Conservation (phyloP, 2,113 vertebrate species). For the Haliaeetus leucogaster region DNA sequence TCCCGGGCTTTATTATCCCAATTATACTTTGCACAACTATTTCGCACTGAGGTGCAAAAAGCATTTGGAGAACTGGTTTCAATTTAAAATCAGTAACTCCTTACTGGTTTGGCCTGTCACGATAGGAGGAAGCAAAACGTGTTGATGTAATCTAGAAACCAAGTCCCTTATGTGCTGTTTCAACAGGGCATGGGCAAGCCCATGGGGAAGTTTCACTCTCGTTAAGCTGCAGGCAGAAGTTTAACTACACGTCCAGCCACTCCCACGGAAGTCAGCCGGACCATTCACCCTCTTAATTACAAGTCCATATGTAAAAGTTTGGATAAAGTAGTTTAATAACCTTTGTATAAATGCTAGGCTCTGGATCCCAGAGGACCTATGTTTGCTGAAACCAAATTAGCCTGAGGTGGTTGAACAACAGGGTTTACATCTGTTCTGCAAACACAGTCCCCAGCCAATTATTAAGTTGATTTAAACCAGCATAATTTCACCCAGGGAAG, state of each 20-base stretch:
- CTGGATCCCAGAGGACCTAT: background rate
- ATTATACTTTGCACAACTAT: background rate
- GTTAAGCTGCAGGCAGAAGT: background rate
- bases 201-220: background rate
- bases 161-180: background rate
- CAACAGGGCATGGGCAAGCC: background rate
- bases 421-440: background rate
- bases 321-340: background rate
- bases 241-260: background rate
- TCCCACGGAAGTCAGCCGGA: background rate
- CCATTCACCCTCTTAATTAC: background rate
- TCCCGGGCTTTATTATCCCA: background rate
- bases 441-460: background rate
- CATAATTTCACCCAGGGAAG: background rate
- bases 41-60: background rate
- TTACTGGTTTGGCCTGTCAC: background rate
- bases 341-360: background rate
- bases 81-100: background rate
- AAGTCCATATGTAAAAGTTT: background rate
- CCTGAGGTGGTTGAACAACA: background rate
- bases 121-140: background rate
- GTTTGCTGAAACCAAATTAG: background rate
- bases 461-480: background rate
- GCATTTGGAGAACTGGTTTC: slow-evolving; percentile 2
- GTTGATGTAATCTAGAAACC: background rate